Conservation (phyloP, 1,140 invertebrate genomes). For the Homalodisca vitripennis region DNA sequence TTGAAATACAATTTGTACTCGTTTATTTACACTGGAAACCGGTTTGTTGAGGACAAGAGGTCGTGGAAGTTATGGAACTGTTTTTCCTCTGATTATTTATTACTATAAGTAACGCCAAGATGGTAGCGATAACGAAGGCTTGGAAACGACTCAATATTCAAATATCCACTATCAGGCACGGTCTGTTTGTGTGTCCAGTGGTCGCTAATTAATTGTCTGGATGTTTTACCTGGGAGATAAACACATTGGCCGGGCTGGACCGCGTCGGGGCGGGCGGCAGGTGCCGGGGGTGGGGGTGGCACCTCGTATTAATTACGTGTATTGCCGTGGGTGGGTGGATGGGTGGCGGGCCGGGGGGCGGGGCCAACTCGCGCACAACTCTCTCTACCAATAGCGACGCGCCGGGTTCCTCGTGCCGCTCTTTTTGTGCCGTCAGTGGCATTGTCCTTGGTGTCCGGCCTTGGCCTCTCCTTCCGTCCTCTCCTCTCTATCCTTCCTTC, state of each 20-base stretch:
- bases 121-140: neutral
- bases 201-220: constrained; percentile 1
- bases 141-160: too few relatives aligned
- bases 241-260: neutral
- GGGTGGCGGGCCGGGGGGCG: neutral
- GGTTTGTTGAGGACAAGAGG: too few relatives aligned
- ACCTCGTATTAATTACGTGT: constrained; percentile 15
- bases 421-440: constrained; percentile 4
- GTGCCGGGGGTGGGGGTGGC: neutral
- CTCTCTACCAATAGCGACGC: constrained; percentile 4
- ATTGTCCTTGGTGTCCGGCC: constrained; percentile 17
- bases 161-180: neutral
- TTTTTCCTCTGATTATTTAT: too few relatives aligned
- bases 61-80: too few relatives aligned
- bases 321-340: neutral
- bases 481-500: neutral
- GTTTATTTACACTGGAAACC: too few relatives aligned
- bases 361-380: neutral
- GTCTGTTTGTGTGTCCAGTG: neutral
- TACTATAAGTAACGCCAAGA: too few relatives aligned
- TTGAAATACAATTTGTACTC: too few relatives aligned
- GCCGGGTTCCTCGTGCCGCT: neutral
- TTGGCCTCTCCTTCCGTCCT: constrained; percentile 8
- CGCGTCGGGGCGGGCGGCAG: too few relatives aligned
- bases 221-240: neutral